Evolutionary conservation across 2,113 vertebrate species (phyloP), one percentile per base, ranked within the genome.

Genomic region (Dicerorhinus sumatrensis): DNA sequence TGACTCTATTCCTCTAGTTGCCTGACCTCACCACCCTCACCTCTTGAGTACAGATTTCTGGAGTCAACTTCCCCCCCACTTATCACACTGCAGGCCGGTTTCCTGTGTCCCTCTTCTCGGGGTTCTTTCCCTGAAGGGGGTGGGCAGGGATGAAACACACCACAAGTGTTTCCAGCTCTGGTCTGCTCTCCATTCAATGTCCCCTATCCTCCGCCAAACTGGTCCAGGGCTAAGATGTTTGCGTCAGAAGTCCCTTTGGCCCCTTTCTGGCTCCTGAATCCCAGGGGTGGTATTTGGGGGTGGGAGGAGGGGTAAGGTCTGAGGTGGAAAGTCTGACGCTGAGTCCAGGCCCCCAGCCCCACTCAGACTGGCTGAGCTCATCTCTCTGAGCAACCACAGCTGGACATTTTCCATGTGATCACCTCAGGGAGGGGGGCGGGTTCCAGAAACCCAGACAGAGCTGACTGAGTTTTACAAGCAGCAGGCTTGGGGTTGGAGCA

Each of bases 261-360:
- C 81, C 63, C 72, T 91, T 94, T 97, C 86, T 92, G 87, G 76
- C 72, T 91, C 82, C 92, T 65, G 95, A 89, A 72, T 97, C 97
- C 96, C 95, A 67, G 83, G 91, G 82, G 96, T 93, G 84, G 90
- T 84, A 51, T 97, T 94, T 92, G 95, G 76, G 72, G 77, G 46
- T 62, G 25, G 81, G 79, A 89, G 86, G 89, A 93, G 92, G 95
- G 76, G 89, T 31, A 42, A 83, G 84, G 76, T 94, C 95, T 27
- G 56, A 94, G 95, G 92, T 96, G 97, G 98, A 98, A 98, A 98
- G 92, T 97, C 92, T 98, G 97, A 98, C 9, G 84, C 60, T 2
- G 51, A 95, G 86, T 91, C 42, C 94, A 88, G 96, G 62, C 96
- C 97, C 98, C 97, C 96, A 96, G 76, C 94, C 97, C 88, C 94